phyloP scores from a whole-genome alignment of 2,113 vertebrate species.

The Oncorhynchus keta region DNA sequence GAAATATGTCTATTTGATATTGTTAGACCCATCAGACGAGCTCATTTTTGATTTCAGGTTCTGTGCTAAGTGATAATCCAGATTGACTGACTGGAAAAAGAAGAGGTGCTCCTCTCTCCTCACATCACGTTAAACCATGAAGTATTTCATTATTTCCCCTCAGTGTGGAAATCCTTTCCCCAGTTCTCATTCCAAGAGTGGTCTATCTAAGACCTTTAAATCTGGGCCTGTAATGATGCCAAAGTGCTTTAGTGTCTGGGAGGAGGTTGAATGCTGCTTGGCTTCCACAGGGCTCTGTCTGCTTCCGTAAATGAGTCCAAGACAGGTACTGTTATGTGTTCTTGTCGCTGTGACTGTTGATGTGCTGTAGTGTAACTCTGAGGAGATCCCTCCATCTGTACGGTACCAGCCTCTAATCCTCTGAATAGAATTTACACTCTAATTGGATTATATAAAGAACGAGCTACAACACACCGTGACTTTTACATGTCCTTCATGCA shows the following conservation, averaged over 20 bases:
- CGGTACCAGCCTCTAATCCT: constrained; percentile 49
- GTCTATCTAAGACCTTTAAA: constrained; percentile 56
- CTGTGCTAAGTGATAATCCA: too few species aligned
- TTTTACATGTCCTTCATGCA: constrained; percentile 33
- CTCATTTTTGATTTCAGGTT: too few species aligned
- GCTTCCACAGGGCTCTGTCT: not conserved
- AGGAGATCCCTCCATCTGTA: constrained; percentile 21
- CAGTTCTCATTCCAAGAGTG: constrained; percentile 41
- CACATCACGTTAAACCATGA: constrained; percentile 39
- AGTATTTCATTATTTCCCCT: constrained; percentile 34
- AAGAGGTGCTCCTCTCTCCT: not conserved
- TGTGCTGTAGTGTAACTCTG: constrained; percentile 21
- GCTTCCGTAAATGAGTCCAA: constrained; percentile 42
- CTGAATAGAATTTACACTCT: constrained; percentile 59
- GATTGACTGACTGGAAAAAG: too few species aligned
- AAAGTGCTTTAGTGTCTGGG: constrained; percentile 46
- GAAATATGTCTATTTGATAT: not conserved
- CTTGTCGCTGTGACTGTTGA: constrained; percentile 19
- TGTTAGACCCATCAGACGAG: too few species aligned
- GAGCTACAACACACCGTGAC: constrained; percentile 40
- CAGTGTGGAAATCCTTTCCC: constrained; percentile 56
- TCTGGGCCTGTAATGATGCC: constrained; percentile 55
- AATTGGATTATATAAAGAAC: constrained; percentile 65
- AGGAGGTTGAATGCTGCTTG: constrained; percentile 40
- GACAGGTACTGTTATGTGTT: constrained; percentile 55